phyloP scores from a whole-genome alignment of 2,797 vertebrate genomes.

The Neostethus bicornis region DNA sequence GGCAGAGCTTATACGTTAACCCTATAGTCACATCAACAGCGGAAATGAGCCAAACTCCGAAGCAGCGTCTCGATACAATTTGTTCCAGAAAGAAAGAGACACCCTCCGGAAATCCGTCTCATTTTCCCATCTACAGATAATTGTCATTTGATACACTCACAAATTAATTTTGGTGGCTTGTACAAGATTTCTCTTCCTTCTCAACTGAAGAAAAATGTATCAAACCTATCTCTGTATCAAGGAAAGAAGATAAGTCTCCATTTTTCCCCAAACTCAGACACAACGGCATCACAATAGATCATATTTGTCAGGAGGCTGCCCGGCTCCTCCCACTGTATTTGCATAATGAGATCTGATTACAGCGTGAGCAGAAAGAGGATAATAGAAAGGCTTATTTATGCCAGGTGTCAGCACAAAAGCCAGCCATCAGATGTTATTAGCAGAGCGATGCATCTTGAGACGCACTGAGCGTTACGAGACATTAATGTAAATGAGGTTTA shows the following conservation, averaged over 20 bases:
- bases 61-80: too few species aligned
- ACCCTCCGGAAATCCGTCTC: too few species aligned
- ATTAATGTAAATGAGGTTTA: conserved; percentile 6
- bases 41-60: too few species aligned
- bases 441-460: conserved; percentile 12
- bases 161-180: too few species aligned
- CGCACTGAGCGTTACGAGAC: not conserved
- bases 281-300: not conserved
- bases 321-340: conserved; percentile 11
- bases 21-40: too few species aligned
- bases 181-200: too few species aligned
- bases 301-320: conserved; percentile 9
- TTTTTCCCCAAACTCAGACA: not conserved
- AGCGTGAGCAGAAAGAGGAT: not conserved
- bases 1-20: too few species aligned
- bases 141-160: too few species aligned
- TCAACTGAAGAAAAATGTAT: not conserved
- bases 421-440: conserved; percentile 18
- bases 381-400: conserved; percentile 21
- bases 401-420: conserved; percentile 10
- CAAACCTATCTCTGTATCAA: not conserved
- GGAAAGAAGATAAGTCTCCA: not conserved
- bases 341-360: conserved; percentile 33
- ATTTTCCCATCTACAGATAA: too few species aligned
- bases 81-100: too few species aligned